Percentiles rank a stretch among this genome's conserved stretches.
Conservation (phyloP, 2,113 vertebrate genomes). For the Platysternon megacephalum region DNA sequence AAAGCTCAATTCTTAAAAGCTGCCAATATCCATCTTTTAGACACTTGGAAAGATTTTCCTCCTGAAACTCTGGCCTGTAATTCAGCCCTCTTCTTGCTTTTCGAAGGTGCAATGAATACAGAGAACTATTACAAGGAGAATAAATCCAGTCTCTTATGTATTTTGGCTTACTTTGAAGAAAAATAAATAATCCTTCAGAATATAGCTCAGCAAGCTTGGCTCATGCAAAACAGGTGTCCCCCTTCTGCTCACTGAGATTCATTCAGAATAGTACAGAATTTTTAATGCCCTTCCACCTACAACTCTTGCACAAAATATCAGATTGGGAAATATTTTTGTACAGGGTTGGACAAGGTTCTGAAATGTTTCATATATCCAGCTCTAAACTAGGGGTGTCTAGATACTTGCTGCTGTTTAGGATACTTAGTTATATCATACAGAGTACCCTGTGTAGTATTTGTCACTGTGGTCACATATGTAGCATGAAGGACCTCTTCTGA, state of each 20-base stretch:
- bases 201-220: conserved; percentile 46
- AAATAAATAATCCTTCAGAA: conserved; percentile 37
- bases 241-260: neutral
- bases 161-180: neutral
- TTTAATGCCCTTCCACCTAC: neutral
- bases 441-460: neutral
- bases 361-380: neutral
- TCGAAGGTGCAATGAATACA: conserved; percentile 36
- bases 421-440: neutral
- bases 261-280: neutral
- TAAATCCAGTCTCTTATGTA: conserved; percentile 29
- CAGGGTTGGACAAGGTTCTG: neutral
- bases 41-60: conserved; percentile 13
- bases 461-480: neutral
- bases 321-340: neutral
- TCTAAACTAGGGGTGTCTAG: neutral
- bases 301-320: neutral
- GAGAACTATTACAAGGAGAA: conserved; percentile 37
- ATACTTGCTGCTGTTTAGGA: neutral
- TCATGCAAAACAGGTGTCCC: neutral
- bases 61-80: neutral
- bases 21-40: neutral
- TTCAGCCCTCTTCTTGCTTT: neutral
- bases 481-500: neutral
- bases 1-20: conserved; percentile 18